phyloP scores from a whole-genome alignment of 2,113 vertebrate species.

The Hypomesus transpacificus region DNA sequence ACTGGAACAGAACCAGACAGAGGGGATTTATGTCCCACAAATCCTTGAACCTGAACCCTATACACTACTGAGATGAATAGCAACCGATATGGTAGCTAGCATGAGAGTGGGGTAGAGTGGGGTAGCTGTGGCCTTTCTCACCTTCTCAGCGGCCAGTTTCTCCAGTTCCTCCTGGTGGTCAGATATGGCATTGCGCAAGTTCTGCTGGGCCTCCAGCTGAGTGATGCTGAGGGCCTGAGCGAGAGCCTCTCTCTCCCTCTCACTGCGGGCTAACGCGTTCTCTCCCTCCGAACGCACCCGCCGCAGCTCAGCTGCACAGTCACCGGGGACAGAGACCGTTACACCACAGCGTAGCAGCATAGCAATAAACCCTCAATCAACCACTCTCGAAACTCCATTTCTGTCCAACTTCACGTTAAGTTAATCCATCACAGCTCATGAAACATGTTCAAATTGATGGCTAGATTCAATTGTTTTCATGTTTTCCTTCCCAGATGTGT shows the following conservation, averaged over 20 bases:
- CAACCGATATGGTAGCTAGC: no score
- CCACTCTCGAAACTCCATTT: neutral
- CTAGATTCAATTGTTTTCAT: neutral
- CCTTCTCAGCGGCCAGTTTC: slow-evolving; percentile 79
- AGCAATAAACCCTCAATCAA: no score
- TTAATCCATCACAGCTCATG: no score
- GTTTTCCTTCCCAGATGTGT: slow-evolving; percentile 3
- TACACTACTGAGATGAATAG: no score
- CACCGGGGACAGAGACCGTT: neutral
- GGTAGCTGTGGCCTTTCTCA: slow-evolving; percentile 34
- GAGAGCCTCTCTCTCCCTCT: slow-evolving; percentile 73
- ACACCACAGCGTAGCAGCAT: no score
- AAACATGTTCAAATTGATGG: no score
- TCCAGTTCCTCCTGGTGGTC: slow-evolving; percentile 79
- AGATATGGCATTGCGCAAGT: slow-evolving; percentile 68
- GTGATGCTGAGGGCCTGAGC: slow-evolving; percentile 64
- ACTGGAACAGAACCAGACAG: neutral
- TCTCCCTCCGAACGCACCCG: slow-evolving; percentile 67
- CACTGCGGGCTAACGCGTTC: slow-evolving; percentile 55
- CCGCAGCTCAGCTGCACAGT: slow-evolving; percentile 72
- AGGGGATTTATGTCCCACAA: no score
- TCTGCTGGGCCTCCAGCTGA: slow-evolving; percentile 75
- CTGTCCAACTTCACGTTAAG: neutral
- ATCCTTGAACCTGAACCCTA: no score
- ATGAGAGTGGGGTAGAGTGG: neutral